Evolutionary conservation across 2,113 vertebrate species (phyloP), one percentile per base, ranked within the genome.

Genomic region (Gnathonemus longibarbis): DNA sequence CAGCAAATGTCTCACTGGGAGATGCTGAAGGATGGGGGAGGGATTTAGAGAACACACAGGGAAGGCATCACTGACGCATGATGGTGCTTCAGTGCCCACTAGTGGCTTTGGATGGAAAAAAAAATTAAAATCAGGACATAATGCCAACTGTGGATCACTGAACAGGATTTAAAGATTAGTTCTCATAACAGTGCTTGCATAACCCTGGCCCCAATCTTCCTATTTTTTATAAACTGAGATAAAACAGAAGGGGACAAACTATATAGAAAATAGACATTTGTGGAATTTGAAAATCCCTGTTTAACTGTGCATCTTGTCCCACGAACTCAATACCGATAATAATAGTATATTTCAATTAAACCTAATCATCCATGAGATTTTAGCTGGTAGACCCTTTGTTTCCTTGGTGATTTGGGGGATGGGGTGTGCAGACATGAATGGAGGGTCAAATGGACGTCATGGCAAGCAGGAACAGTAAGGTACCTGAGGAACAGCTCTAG

Each of bases 401-500:
- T 35, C 85, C 10, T 35, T 17, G 48, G 10, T 15, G n/a, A 31
- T 39, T 77, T 13, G n/a, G 70, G 31, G 70, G 70, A 39, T 17
- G n/a, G 3, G 85, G 27, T 53, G 50, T 15, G 11, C 48, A 27
- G 46, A 35, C 5, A 2, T 35, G 27, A 87, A 35, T 5, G 46
- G 45, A 4, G 45, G 83, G n/a, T 39, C 35, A 84, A 87, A 15
- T 4, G 84, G 27, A 87, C 11, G 2, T 31, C 2, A 17, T 56
- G 85, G 13, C 31, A 53, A 56, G 45, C 19, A 84, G 27, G 27
- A 56, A 56, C 31, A 31, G 4, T 48, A 19, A 48, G n/a, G 2
- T 70, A 98, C 98, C 98, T 97, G 93, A 99, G 96, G 91, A 99
- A 99, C 84, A 98, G 96, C 92, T 99, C 97, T 50, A 99, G 95